phyloP scores from a whole-genome alignment of 2,888 invertebrate genomes.

The Deladenus siricidicola region DNA sequence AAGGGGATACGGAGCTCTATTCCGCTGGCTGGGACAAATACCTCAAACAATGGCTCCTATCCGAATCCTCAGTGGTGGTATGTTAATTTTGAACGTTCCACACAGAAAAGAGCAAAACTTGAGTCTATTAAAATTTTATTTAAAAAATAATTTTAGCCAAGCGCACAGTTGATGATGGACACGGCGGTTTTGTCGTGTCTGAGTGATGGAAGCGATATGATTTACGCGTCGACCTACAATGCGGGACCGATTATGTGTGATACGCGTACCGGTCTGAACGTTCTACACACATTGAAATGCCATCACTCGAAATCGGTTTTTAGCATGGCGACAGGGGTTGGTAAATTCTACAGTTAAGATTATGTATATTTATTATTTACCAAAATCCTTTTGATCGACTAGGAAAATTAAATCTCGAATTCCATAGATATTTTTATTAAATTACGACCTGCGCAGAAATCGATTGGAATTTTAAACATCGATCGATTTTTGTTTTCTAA shows the following conservation, averaged over 20 bases:
- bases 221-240: conserved; percentile 14
- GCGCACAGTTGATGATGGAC: not conserved
- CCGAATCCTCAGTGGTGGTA: not conserved
- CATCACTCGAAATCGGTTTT: conserved; percentile 10
- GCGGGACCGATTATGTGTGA: conserved; percentile 14
- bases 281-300: conserved; percentile 2
- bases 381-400: too few species aligned
- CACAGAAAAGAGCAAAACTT: too few species aligned
- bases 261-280: conserved; percentile 1
- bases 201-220: conserved; percentile 2
- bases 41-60: conserved; percentile 10
- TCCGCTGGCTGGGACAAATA: conserved; percentile 14
- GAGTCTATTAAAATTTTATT: too few species aligned
- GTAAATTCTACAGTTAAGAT: not conserved
- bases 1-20: conserved; percentile 1
- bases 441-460: too few species aligned
- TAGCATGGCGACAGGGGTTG: conserved; percentile 10
- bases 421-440: too few species aligned
- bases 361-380: not conserved
- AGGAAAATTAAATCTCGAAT: too few species aligned
- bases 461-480: too few species aligned
- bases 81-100: too few species aligned
- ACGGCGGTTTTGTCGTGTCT: conserved; percentile 10
- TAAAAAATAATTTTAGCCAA: conserved; percentile 11
- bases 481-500: conserved; percentile 1